These are phyloP conservation scores for Ganaspis sp. DNA, from an alignment of 1,140 invertebrate species.

Conservation along the genomic window DNA sequence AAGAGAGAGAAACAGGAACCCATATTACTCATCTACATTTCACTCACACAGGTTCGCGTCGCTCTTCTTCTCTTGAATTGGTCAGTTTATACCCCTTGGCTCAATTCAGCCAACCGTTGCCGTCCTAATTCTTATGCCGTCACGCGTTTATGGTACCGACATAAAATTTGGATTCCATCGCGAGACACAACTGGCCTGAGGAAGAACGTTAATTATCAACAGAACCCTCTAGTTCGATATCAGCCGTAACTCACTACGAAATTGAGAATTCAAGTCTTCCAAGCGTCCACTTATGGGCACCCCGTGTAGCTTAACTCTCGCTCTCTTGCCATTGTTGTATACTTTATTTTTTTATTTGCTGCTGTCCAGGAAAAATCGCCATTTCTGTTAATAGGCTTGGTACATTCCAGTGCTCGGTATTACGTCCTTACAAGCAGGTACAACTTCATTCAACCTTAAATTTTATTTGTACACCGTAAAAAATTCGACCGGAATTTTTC, in stretches of 20 bases:
- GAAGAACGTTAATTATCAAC: conserved; percentile 29
- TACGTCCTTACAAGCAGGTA: too few species aligned
- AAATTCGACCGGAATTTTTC: too few species aligned
- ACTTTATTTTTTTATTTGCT: not conserved
- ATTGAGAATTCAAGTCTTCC: conserved; percentile 12
- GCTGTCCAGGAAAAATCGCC: not conserved
- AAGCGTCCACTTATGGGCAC: conserved; percentile 5
- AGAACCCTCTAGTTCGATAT: conserved; percentile 23
- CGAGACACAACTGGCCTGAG: conserved; percentile 28
- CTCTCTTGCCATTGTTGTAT: conserved; percentile 4
- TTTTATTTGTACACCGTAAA: too few species aligned
- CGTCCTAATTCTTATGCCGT: conserved; percentile 28
- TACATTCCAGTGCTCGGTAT: not conserved
- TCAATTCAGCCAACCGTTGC: conserved; percentile 24
- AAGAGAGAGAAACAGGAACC: conserved; percentile 44
- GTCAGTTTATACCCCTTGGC: conserved; percentile 27
- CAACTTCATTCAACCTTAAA: too few species aligned
- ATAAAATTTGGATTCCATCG: conserved; percentile 30
- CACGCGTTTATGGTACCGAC: conserved; percentile 30
- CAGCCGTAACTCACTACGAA: conserved; percentile 19
- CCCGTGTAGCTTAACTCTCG: not conserved
- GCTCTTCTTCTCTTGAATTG: conserved; percentile 30
- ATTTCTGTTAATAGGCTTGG: not conserved
- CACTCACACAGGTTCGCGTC: conserved; percentile 36
- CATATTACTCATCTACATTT: conserved; percentile 63